These are phyloP conservation scores for Tortrix viridana DNA, from an alignment of 2,888 invertebrate species.

Conservation along the genomic window DNA sequence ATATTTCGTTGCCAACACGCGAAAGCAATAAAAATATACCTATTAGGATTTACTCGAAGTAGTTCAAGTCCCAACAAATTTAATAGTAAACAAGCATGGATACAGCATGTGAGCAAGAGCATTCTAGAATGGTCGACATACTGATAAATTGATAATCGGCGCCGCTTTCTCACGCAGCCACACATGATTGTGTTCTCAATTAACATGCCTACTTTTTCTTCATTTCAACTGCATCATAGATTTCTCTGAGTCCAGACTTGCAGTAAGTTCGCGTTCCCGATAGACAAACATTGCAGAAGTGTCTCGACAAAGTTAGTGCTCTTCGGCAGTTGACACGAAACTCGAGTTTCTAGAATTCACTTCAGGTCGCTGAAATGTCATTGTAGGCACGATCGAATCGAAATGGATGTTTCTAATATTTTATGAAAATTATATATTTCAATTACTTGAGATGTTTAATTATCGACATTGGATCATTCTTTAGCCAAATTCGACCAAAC, in stretches of 20 bases:
- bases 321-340: constrained; percentile 4
- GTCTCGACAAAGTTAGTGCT: constrained; percentile 5
- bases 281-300: constrained; percentile 1
- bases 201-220: constrained; percentile 32
- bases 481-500: too few relatives aligned
- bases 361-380: constrained; percentile 3
- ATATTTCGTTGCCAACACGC: constrained; percentile 10
- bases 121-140: constrained; percentile 34
- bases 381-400: background rate
- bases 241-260: constrained; percentile 27
- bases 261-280: background rate
- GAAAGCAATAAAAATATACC: constrained; percentile 12
- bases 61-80: constrained; percentile 10
- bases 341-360: background rate
- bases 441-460: background rate
- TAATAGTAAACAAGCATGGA: constrained; percentile 18
- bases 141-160: constrained; percentile 31
- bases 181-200: constrained; percentile 35
- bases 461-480: background rate
- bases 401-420: background rate
- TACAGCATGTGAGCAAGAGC: constrained; percentile 17
- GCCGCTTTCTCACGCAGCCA: constrained; percentile 35
- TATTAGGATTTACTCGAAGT: constrained; percentile 5
- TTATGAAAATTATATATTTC: background rate
- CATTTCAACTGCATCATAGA: constrained; percentile 31